phyloP scores from a whole-genome alignment of 2,797 vertebrate species.

The Glossophaga mutica region DNA sequence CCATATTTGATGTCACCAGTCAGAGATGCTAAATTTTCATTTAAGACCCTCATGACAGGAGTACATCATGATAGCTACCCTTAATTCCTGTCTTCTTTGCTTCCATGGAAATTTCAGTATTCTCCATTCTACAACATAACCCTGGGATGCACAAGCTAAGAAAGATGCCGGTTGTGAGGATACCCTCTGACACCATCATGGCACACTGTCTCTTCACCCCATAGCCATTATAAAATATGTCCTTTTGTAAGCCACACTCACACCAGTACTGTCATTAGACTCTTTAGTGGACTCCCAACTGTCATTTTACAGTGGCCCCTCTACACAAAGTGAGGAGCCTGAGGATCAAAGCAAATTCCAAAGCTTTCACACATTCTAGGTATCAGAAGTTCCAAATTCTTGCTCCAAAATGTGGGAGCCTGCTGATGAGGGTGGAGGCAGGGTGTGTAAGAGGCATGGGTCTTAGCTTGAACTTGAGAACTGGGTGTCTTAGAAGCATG shows the following conservation, averaged over 20 bases:
- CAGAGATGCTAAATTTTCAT: neutral
- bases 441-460: rapidly evolving
- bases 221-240: neutral
- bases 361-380: neutral
- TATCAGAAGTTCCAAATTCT: neutral
- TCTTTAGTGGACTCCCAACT: neutral
- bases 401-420: neutral
- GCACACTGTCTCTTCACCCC: neutral
- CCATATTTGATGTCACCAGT: neutral
- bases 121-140: neutral
- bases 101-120: neutral
- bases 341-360: too few relatives aligned
- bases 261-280: rapidly evolving
- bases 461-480: neutral
- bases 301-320: neutral
- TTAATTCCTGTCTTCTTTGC: neutral
- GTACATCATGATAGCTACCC: neutral
- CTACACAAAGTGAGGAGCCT: neutral
- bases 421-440: neutral
- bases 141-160: neutral
- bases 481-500: neutral
- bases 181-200: neutral
- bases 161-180: neutral
- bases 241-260: neutral
- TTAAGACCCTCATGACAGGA: neutral